Percentiles rank a stretch among this genome's conserved stretches.
Conservation (phyloP, 2,113 vertebrate genomes). For the Xiphophorus couchianus region DNA sequence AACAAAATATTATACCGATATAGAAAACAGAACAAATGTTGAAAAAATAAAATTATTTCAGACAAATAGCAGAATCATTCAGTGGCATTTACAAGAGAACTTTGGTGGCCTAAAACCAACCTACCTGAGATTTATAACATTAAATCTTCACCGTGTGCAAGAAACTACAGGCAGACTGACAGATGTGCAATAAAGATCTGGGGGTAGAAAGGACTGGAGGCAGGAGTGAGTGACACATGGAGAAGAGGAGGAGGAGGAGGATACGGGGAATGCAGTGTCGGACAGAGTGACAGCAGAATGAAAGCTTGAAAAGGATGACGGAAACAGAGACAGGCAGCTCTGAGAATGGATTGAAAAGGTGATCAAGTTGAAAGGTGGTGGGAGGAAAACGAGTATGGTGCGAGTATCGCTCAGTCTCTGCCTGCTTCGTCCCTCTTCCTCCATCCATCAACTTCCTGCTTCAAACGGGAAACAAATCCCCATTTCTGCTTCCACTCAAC, state of each 20-base stretch:
- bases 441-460: constrained; percentile 61
- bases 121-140: neutral
- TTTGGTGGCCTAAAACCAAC: neutral
- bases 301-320: constrained; percentile 11
- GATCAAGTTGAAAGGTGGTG: neutral
- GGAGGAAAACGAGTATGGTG: neutral
- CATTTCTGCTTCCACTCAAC: constrained; percentile 27
- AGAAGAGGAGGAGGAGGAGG: constrained; percentile 12
- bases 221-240: constrained; percentile 27
- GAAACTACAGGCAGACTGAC: neutral
- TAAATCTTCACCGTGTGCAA: neutral
- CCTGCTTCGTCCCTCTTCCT: constrained; percentile 6
- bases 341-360: constrained; percentile 6
- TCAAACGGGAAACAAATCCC: constrained; percentile 34
- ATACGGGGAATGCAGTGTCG: neutral
- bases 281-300: constrained; percentile 18
- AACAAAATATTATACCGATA: too few relatives aligned
- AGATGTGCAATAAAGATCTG: neutral
- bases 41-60: neutral
- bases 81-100: neutral
- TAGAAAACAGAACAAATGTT: neutral
- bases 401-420: constrained; percentile 27
- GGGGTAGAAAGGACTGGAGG: neutral
- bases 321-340: constrained; percentile 6
- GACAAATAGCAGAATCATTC: neutral